Evolutionary conservation across 2,113 vertebrate species (phyloP).

Genomic region (Tupaia chinensis): DNA sequence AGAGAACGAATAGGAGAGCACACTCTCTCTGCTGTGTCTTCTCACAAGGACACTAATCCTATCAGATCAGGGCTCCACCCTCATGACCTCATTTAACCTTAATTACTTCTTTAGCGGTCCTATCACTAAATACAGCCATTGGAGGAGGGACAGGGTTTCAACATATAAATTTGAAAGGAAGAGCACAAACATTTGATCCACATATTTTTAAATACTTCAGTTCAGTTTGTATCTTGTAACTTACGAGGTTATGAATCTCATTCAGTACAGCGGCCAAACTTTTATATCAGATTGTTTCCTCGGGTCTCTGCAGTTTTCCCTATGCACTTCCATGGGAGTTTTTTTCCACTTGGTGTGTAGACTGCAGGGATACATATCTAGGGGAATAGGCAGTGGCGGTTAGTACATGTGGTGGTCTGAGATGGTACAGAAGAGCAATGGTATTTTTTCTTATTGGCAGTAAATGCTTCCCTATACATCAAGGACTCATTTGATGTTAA

Average conservation of each 20-base stretch:
- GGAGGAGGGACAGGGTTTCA: neutral
- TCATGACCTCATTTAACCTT: neutral
- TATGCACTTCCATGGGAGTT: neutral
- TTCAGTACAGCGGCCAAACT: neutral
- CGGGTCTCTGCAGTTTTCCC: neutral
- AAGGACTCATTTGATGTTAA: neutral
- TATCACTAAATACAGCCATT: neutral
- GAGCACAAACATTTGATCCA: neutral
- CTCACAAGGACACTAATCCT: neutral
- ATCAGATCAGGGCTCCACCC: neutral
- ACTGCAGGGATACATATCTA: neutral
- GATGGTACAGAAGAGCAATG: neutral
- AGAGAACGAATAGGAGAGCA: neutral
- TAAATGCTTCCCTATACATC: neutral
- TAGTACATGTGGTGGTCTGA: neutral
- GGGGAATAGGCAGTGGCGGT: neutral
- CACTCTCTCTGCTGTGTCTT: neutral
- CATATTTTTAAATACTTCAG: neutral
- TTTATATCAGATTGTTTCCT: neutral
- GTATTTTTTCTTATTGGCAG: neutral
- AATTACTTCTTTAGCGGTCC: neutral
- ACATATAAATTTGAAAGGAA: neutral
- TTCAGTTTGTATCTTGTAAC: neutral
- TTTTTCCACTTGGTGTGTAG: neutral
- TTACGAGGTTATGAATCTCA: neutral